Conservation (phyloP, 2,888 invertebrate species). For the Oscheius onirici region DNA sequence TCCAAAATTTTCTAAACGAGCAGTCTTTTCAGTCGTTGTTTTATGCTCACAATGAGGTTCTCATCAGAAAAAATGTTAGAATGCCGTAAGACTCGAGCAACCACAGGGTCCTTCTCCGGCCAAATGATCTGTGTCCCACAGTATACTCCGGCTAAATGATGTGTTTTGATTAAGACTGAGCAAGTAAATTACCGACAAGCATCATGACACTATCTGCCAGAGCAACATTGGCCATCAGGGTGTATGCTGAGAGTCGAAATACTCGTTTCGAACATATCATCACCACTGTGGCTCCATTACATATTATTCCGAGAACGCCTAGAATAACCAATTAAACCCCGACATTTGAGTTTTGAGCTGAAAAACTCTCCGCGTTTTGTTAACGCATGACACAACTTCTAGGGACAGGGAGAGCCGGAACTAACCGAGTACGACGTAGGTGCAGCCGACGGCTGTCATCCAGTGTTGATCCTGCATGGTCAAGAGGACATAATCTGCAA, state of each 20-base stretch:
- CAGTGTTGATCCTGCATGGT: constrained; percentile 18
- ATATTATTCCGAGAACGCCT: constrained; percentile 59
- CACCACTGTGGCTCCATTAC: constrained; percentile 63
- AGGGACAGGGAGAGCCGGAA: neutral
- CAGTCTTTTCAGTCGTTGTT: neutral
- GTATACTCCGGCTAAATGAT: constrained; percentile 46
- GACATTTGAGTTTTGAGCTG: neutral
- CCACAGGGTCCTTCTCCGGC: constrained; percentile 33
- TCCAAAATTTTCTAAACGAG: constrained; percentile 15
- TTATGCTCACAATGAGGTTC: constrained; percentile 10
- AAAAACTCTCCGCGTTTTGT: neutral
- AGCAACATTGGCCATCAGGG: constrained; percentile 66
- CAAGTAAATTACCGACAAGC: constrained; percentile 46
- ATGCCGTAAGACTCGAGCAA: neutral
- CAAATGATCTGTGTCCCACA: constrained; percentile 50
- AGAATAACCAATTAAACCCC: constrained; percentile 25
- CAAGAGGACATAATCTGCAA: too few relatives aligned
- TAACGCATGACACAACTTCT: constrained; percentile 1
- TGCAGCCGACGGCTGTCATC: constrained; percentile 17
- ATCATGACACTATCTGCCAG: constrained; percentile 56
- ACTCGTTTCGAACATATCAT: constrained; percentile 67
- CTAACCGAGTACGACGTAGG: constrained; percentile 22
- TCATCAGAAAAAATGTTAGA: constrained; percentile 29
- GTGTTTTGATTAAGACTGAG: neutral
- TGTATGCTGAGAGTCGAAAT: constrained; percentile 69